Conservation (phyloP, 2,113 vertebrate genomes). For the Hydrochoerus hydrochaeris region DNA sequence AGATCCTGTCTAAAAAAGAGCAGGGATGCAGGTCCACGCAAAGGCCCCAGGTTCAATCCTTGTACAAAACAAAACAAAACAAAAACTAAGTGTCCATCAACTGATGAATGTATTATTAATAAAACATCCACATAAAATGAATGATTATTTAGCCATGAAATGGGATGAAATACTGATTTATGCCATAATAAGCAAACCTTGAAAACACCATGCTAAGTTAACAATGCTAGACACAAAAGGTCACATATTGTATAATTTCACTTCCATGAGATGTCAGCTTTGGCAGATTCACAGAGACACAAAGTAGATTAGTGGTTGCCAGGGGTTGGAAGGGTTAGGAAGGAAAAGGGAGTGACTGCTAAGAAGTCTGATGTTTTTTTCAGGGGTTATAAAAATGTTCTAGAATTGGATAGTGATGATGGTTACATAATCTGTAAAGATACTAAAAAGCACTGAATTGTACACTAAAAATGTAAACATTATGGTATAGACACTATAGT, state of each 20-base stretch:
- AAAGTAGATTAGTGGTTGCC: background rate
- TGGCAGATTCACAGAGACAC: background rate
- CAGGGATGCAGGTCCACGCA: background rate
- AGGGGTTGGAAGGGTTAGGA: background rate
- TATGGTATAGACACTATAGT: background rate
- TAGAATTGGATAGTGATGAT: background rate
- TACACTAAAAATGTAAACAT: background rate
- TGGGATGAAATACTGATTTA: background rate
- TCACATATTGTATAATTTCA: background rate
- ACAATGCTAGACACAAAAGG: background rate
- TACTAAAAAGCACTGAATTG: background rate
- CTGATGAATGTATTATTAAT: background rate
- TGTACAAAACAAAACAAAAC: background rate
- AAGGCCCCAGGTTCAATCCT: background rate
- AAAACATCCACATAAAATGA: background rate
- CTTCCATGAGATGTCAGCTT: background rate
- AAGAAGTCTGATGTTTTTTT: background rate
- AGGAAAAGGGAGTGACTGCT: background rate
- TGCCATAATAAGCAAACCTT: background rate
- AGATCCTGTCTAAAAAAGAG: background rate
- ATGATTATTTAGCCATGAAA: slow-evolving; percentile 12
- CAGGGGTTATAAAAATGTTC: background rate
- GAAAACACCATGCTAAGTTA: background rate
- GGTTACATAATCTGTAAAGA: background rate
- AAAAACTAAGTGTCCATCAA: background rate